Conservation (phyloP, 2,888 invertebrate genomes). For the Ptycholaimellus sp. region DNA sequence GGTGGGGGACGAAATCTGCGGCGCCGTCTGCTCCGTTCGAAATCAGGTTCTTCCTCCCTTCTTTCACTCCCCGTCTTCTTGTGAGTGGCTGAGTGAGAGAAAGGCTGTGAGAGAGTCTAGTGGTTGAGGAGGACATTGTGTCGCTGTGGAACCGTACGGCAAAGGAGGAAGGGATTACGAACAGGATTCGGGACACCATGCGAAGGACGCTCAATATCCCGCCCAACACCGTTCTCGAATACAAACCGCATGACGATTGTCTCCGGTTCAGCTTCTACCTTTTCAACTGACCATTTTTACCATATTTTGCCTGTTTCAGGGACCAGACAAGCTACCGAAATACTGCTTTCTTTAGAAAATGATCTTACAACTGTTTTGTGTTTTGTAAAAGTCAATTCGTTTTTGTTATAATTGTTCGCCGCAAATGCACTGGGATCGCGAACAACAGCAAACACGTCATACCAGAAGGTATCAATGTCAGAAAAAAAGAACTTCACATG, state of each 20-base stretch:
- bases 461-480: too few relatives aligned
- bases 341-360: too few relatives aligned
- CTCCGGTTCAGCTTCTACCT: constrained; percentile 40
- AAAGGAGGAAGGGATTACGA: constrained; percentile 59
- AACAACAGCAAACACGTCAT: too few relatives aligned
- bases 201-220: constrained; percentile 83
- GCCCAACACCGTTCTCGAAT: constrained; percentile 70
- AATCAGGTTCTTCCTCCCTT: constrained; percentile 66
- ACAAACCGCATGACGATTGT: constrained; percentile 42
- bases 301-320: constrained; percentile 19
- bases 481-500: too few relatives aligned
- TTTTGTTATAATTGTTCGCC: too few relatives aligned
- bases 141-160: constrained; percentile 92
- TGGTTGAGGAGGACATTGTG: constrained; percentile 60
- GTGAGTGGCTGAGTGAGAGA: too few relatives aligned
- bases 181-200: constrained; percentile 74
- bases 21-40: constrained; percentile 77
- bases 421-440: too few relatives aligned
- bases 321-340: constrained; percentile 33
- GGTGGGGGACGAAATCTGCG: constrained; percentile 81
- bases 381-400: too few relatives aligned
- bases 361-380: too few relatives aligned
- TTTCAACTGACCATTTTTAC: not conserved
- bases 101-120: too few relatives aligned
- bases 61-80: too few relatives aligned